Evolutionary conservation across 2,888 invertebrate species (phyloP), one percentile per base, ranked within the genome.

Genomic region (Mesochorus sp.): DNA sequence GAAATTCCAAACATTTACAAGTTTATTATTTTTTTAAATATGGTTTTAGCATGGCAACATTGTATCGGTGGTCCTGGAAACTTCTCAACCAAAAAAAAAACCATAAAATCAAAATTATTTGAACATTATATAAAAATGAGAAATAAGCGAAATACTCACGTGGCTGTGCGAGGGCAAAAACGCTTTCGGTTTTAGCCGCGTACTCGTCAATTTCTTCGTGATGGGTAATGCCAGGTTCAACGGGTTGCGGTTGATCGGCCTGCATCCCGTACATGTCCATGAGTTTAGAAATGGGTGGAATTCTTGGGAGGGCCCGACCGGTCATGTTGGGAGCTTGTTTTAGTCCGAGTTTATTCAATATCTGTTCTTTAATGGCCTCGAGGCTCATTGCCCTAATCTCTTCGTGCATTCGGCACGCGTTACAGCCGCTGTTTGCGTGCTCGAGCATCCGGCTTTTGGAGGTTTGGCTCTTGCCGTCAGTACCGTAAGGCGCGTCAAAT

Each of bases 271-370:
- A 91, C 87, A 90, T 88, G 85, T 92, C 91, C 86, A 92, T 87
- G 74, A 92, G 88, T 71, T 91, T 89, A 10, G 89, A 89, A 67
- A 91, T 88, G 28, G 92, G 91, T 31, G 94, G 93, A 57, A 94
- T 92, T 76, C 92, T 92, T 14, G 94, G 94, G 47, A 93, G 85
- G 0, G 91, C 91, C 47, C 93, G 90, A 14, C 94, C 93, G 3
- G 94, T 94, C 83, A 94, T 93, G 87, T 94, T 94, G 21, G 93
- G 93, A 8, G 93, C 93, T 79, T 93, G 92, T 73, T 91, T 91
- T 82, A 94, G 89, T 1, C 94, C 93, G 83, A 94, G 91, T 84
- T 93, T 93, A 84, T 91, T 91, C 80, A 94, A 87, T 70, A 94
- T 93, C 86, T 94, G 93, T 75, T 92, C 93, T 87, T 94, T 94